phyloP scores from a whole-genome alignment of 2,113 vertebrate species.

The Motacilla alba region DNA sequence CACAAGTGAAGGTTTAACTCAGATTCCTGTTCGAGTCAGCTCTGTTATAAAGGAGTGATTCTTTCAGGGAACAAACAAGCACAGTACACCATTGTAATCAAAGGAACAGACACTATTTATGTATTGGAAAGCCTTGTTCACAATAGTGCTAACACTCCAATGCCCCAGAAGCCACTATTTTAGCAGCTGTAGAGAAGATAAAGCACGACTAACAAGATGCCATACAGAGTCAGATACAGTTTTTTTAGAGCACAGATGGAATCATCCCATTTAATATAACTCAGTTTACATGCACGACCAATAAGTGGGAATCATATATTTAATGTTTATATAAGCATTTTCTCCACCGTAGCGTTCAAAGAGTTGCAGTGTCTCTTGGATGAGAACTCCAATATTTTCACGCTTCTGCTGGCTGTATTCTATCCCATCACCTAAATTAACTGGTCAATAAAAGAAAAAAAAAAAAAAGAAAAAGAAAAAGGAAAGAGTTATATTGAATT shows the following conservation, averaged over 20 bases:
- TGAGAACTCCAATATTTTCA: slow-evolving; percentile 89
- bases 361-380: slow-evolving; percentile 89
- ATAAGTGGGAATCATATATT: slow-evolving; percentile 96
- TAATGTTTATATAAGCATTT: slow-evolving; percentile 91
- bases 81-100: slow-evolving; percentile 85
- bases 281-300: slow-evolving; percentile 85
- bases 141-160: slow-evolving; percentile 69
- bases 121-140: slow-evolving; percentile 77
- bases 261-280: neutral
- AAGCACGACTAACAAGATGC: slow-evolving; percentile 60
- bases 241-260: neutral
- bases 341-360: slow-evolving; percentile 89
- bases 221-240: neutral
- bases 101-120: slow-evolving; percentile 83
- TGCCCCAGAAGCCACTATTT: slow-evolving; percentile 69
- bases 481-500: neutral
- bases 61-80: slow-evolving; percentile 78
- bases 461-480: neutral
- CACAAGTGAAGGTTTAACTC: slow-evolving; percentile 76
- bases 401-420: slow-evolving; percentile 90
- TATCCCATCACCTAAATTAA: slow-evolving; percentile 87
- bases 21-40: slow-evolving; percentile 69
- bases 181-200: slow-evolving; percentile 67
- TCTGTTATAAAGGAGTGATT: slow-evolving; percentile 75
- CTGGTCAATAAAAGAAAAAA: slow-evolving; percentile 66